phyloP scores from a whole-genome alignment of 2,113 vertebrate genomes.

The Gasterosteus aculeatus region DNA sequence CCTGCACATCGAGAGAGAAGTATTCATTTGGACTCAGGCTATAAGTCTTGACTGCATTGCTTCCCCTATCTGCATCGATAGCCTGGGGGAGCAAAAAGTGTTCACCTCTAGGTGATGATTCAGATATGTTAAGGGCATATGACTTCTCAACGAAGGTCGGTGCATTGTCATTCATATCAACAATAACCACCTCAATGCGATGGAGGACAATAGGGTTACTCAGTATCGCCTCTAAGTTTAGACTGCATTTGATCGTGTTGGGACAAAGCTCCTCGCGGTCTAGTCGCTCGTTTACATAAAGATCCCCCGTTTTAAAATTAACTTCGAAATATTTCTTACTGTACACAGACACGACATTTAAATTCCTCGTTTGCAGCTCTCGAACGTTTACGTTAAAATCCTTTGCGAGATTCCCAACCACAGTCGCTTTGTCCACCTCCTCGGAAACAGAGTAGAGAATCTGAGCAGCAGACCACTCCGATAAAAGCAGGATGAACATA shows the following conservation, averaged over 20 bases:
- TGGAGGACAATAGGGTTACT: constrained; percentile 79
- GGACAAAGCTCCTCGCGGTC: constrained; percentile 84
- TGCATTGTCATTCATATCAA: constrained; percentile 87
- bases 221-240: constrained; percentile 80
- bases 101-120: constrained; percentile 63
- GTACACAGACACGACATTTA: constrained; percentile 75
- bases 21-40: constrained; percentile 73
- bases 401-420: constrained; percentile 78
- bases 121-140: constrained; percentile 64
- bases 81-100: constrained; percentile 68
- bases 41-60: constrained; percentile 75
- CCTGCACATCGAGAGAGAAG: constrained; percentile 75
- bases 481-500: constrained; percentile 25
- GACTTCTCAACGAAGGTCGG: constrained; percentile 67
- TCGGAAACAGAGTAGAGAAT: constrained; percentile 73
- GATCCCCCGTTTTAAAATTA: constrained; percentile 63
- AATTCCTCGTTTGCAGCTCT: constrained; percentile 73
- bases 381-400: constrained; percentile 72
- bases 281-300: constrained; percentile 81
- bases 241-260: constrained; percentile 70
- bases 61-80: constrained; percentile 69
- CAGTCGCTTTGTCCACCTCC: constrained; percentile 74
- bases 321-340: constrained; percentile 67
- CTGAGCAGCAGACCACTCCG: constrained; percentile 55
- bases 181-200: constrained; percentile 78